Evolutionary conservation across 2,888 invertebrate genomes (phyloP).

Genomic region (Hofmannophila pseudospretella): DNA sequence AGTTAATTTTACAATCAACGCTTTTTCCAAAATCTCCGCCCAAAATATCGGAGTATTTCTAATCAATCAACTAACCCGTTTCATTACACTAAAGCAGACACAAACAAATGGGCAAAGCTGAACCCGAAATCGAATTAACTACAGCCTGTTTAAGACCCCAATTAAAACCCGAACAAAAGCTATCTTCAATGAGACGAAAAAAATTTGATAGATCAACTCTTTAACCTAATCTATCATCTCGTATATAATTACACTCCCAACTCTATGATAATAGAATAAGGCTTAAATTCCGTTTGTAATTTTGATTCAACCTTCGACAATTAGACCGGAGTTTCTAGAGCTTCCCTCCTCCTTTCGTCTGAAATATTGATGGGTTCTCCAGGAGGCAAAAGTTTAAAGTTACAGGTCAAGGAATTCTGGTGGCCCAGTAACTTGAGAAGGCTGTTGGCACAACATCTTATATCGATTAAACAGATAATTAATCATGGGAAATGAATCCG

Average conservation of each 20-base stretch:
- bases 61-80: conserved; percentile 74
- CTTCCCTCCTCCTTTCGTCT: conserved; percentile 3
- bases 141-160: conserved; percentile 71
- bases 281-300: conserved; percentile 18
- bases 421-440: conserved; percentile 50
- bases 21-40: conserved; percentile 34
- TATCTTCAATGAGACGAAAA: conserved; percentile 72
- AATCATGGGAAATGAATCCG: conserved; percentile 77
- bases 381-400: neutral
- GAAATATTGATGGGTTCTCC: neutral
- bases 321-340: neutral
- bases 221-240: conserved; percentile 68
- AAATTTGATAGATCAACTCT: conserved; percentile 76
- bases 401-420: neutral
- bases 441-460: conserved; percentile 77
- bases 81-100: conserved; percentile 45
- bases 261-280: conserved; percentile 5
- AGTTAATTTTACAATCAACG: conserved; percentile 43
- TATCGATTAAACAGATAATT: conserved; percentile 79
- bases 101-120: conserved; percentile 65
- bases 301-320: neutral
- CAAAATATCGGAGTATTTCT: conserved; percentile 46
- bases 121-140: conserved; percentile 71
- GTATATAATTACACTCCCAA: conserved; percentile 1
- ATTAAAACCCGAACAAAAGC: conserved; percentile 74